These are phyloP conservation scores for Drosophila infuscata DNA, from an alignment of 2,888 invertebrate species.

Conservation along the genomic window DNA sequence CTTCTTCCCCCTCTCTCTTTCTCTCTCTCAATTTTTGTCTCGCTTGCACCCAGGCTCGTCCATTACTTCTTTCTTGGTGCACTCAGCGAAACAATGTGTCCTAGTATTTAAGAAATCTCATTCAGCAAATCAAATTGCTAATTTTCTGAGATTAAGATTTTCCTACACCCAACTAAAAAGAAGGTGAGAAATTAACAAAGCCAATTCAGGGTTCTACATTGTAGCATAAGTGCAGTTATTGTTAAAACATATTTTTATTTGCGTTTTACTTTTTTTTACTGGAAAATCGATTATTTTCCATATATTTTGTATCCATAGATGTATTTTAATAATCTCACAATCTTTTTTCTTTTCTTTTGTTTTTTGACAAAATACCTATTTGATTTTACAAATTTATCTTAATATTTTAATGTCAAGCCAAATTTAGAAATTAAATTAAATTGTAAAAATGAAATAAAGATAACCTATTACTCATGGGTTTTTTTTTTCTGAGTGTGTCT, in stretches of 20 bases:
- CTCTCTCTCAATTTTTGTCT: neutral
- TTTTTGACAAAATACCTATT: neutral
- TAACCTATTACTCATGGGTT: neutral
- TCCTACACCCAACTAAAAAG: neutral
- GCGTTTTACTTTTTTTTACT: neutral
- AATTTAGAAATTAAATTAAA: neutral
- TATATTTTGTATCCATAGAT: neutral
- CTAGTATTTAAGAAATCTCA: neutral
- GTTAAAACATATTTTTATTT: neutral
- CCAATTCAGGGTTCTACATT: neutral
- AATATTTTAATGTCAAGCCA: neutral
- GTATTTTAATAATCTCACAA: neutral
- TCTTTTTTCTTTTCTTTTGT: neutral
- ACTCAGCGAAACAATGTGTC: neutral
- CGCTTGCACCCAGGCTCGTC: conserved; percentile 32
- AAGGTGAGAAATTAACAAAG: neutral
- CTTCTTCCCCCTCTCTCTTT: conserved; percentile 28
- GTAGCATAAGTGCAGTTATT: neutral
- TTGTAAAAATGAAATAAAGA: neutral
- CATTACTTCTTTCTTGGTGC: conserved; percentile 4
- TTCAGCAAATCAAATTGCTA: neutral
- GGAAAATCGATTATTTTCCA: too few relatives aligned
- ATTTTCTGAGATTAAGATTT: neutral
- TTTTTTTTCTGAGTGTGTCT: conserved; percentile 1
- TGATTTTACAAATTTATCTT: neutral